A percentile compares a stretch with the other conserved stretches of the same genome.
Conservation (phyloP, 2,888 invertebrate genomes). For the Zaprionus obscuricornis region DNA sequence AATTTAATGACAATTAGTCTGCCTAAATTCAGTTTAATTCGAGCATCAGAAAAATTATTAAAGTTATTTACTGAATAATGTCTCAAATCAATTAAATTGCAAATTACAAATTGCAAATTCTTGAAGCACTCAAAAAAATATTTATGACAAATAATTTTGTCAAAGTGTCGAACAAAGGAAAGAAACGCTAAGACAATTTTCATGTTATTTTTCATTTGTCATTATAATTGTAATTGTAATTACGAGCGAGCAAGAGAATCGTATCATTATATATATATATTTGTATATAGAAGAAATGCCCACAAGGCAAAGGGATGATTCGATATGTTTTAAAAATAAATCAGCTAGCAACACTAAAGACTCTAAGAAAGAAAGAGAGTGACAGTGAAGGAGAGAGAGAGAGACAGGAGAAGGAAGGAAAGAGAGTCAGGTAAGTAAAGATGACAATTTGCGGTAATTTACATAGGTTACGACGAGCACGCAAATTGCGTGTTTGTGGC, state of each 20-base stretch:
- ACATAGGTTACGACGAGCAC: conserved; percentile 46
- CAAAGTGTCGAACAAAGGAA: conserved; percentile 7
- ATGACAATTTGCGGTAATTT: conserved; percentile 31
- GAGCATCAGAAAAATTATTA: too few relatives aligned
- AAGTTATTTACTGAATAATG: too few relatives aligned
- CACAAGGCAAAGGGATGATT: conserved; percentile 7
- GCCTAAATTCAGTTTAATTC: too few relatives aligned
- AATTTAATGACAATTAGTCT: too few relatives aligned
- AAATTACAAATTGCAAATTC: too few relatives aligned
- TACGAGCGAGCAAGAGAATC: conserved; percentile 31
- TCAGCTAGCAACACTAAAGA: conserved; percentile 29
- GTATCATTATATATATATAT: conserved; percentile 26
- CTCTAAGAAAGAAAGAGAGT: neutral
- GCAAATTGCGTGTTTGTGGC: conserved; percentile 53
- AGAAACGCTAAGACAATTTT: conserved; percentile 31
- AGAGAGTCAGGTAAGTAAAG: too few relatives aligned
- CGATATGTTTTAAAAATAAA: conserved; percentile 42
- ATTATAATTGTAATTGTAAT: conserved; percentile 71
- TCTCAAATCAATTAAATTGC: too few relatives aligned
- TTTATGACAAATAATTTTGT: too few relatives aligned
- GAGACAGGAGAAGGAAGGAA: neutral
- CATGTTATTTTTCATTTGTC: conserved; percentile 58
- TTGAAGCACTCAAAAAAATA: too few relatives aligned
- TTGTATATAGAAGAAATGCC: too few relatives aligned
- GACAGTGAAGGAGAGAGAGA: neutral